phyloP scores from a whole-genome alignment of 2,888 invertebrate species.

The Deilephila elpenor region DNA sequence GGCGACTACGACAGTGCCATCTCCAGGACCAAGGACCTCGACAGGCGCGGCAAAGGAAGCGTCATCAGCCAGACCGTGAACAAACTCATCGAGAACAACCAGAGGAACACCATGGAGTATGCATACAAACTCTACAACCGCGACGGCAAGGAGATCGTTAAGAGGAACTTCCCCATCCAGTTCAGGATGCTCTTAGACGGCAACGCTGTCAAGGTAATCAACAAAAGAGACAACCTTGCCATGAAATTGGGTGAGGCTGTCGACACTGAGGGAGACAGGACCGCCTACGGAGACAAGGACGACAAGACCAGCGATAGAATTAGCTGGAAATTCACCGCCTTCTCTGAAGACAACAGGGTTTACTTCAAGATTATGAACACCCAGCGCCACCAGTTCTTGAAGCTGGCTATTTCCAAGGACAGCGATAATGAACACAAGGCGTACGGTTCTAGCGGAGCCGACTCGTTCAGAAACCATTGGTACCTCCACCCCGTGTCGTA shows the following conservation, averaged over 20 bases:
- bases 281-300: constrained; percentile 31
- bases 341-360: constrained; percentile 36
- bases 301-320: constrained; percentile 34
- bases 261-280: constrained; percentile 31
- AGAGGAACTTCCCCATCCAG: constrained; percentile 31
- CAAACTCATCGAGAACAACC: constrained; percentile 25
- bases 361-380: constrained; percentile 35
- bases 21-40: constrained; percentile 1
- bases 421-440: constrained; percentile 18
- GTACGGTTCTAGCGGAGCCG: not conserved
- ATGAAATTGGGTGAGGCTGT: constrained; percentile 28
- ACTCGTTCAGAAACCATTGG: constrained; percentile 33
- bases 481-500: constrained; percentile 32
- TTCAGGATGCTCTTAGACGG: constrained; percentile 31
- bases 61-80: constrained; percentile 14
- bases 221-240: constrained; percentile 31
- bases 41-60: not conserved
- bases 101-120: constrained; percentile 30
- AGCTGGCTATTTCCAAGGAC: constrained; percentile 3
- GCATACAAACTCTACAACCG: constrained; percentile 35
- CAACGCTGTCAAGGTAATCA: constrained; percentile 30
- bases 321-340: constrained; percentile 33
- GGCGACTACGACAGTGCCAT: constrained; percentile 22
- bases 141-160: constrained; percentile 29
- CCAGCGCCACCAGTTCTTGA: constrained; percentile 29